Percentiles rank a stretch among this genome's conserved stretches.
Evolutionary conservation across 2,888 invertebrate genomes (phyloP).

Genomic region (Oithona nana): DNA sequence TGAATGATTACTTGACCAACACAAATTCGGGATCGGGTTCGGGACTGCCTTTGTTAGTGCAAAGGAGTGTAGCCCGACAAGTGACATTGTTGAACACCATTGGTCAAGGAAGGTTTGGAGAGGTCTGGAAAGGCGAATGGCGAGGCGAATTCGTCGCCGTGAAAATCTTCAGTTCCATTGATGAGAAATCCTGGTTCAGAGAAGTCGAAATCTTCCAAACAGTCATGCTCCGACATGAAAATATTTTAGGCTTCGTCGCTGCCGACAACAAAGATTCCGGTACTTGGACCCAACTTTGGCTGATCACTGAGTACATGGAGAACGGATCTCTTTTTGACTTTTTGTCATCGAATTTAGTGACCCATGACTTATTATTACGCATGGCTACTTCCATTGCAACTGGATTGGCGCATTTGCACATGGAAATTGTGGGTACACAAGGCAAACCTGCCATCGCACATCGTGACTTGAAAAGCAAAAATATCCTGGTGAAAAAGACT

Average conservation of each 20-base stretch:
- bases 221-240: constrained; percentile 91
- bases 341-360: constrained; percentile 61
- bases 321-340: constrained; percentile 94
- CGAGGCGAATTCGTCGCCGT: constrained; percentile 94
- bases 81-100: constrained; percentile 81
- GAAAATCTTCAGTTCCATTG: constrained; percentile 90
- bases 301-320: constrained; percentile 94
- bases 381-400: constrained; percentile 85
- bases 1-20: not conserved
- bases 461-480: constrained; percentile 89
- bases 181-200: constrained; percentile 92
- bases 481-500: constrained; percentile 87
- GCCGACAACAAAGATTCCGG: constrained; percentile 99
- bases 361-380: constrained; percentile 59
- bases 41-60: constrained; percentile 78
- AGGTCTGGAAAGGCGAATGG: constrained; percentile 85
- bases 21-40: constrained; percentile 60
- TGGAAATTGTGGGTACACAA: constrained; percentile 92
- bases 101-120: constrained; percentile 57
- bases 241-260: constrained; percentile 93
- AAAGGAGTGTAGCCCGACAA: constrained; percentile 88
- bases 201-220: constrained; percentile 98
- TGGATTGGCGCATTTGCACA: constrained; percentile 87
- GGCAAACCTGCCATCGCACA: constrained; percentile 95
- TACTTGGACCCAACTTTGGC: constrained; percentile 93